Percentiles rank a stretch among this genome's conserved stretches.
These are phyloP conservation scores for Struthio camelus DNA, from an alignment of 2,113 vertebrate species.

Conservation along the genomic window DNA sequence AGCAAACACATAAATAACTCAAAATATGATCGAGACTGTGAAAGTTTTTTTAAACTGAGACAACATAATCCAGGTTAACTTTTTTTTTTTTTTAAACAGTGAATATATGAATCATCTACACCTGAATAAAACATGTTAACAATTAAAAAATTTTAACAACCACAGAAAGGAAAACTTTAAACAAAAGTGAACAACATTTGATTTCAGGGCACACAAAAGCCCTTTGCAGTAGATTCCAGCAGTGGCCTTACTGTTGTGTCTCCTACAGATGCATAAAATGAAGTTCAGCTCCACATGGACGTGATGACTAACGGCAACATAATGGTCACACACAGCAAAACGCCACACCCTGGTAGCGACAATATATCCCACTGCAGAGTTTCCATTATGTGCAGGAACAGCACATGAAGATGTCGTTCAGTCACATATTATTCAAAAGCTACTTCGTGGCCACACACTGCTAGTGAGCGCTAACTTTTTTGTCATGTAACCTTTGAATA, in stretches of 20 bases:
- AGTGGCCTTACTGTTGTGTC: slow-evolving; percentile 63
- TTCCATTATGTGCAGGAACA: slow-evolving; percentile 57
- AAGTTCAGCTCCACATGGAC: slow-evolving; percentile 32
- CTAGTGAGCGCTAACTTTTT: slow-evolving; percentile 33
- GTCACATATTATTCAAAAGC: slow-evolving; percentile 77
- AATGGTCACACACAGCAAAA: slow-evolving; percentile 70
- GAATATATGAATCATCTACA: slow-evolving; percentile 86
- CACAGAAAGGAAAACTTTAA: slow-evolving; percentile 78
- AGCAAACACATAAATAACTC: slow-evolving; percentile 81
- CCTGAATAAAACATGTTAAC: slow-evolving; percentile 83
- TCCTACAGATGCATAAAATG: slow-evolving; percentile 49
- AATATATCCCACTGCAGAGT: slow-evolving; percentile 69
- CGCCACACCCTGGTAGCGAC: slow-evolving; percentile 38
- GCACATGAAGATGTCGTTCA: slow-evolving; percentile 60
- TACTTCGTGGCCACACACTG: slow-evolving; percentile 68
- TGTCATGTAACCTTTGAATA: slow-evolving; percentile 80
- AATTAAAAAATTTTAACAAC: slow-evolving; percentile 82
- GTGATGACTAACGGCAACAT: slow-evolving; percentile 57
- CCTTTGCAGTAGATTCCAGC: slow-evolving; percentile 68
- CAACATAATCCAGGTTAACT: slow-evolving; percentile 77
- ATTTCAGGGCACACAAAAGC: slow-evolving; percentile 65
- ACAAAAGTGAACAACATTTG: slow-evolving; percentile 68
- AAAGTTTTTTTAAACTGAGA: slow-evolving; percentile 77
- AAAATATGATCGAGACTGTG: slow-evolving; percentile 72
- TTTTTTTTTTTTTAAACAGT: slow-evolving; percentile 65